A percentile compares a stretch with the other conserved stretches of the same genome.
Evolutionary conservation across 2,888 invertebrate species (phyloP).

Genomic region (Scaptodrosophila latifasciaeformis): DNA sequence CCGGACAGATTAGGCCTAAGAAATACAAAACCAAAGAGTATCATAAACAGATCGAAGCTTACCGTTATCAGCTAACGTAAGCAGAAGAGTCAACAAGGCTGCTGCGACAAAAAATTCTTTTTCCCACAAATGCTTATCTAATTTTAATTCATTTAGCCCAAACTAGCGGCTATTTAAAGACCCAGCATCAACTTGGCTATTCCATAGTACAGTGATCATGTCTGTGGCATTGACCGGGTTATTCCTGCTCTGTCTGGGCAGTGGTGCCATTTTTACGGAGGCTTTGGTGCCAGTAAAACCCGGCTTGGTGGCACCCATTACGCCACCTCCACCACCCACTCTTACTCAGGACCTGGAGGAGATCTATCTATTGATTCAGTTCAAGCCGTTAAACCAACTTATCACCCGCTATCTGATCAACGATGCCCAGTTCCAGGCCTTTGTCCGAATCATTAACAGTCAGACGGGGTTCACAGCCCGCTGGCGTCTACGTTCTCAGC

Average conservation of each 20-base stretch:
- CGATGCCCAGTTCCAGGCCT: constrained; percentile 68
- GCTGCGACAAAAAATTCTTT: constrained; percentile 51
- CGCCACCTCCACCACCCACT: constrained; percentile 34
- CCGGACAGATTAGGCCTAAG: neutral
- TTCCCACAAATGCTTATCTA: constrained; percentile 35
- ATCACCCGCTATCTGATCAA: constrained; percentile 61
- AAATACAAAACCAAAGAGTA: constrained; percentile 1
- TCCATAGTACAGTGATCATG: too few species aligned
- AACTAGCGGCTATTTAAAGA: too few species aligned
- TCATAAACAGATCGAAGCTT: constrained; percentile 50
- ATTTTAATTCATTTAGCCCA: constrained; percentile 1
- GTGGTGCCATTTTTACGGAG: constrained; percentile 5
- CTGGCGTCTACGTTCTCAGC: constrained; percentile 58
- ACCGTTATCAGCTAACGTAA: constrained; percentile 38
- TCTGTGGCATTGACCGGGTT: constrained; percentile 29
- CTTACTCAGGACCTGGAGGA: constrained; percentile 55
- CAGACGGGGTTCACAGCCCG: constrained; percentile 49
- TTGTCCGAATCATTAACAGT: constrained; percentile 65
- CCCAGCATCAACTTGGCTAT: too few species aligned
- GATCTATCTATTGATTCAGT: constrained; percentile 48
- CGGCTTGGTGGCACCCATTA: neutral
- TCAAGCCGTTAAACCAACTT: constrained; percentile 47
- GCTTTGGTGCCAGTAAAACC: constrained; percentile 3
- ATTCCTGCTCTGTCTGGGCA: constrained; percentile 31
- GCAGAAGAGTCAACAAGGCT: constrained; percentile 34